phyloP scores from a whole-genome alignment of 92 coral and sea anemone genomes.

The Phenganax marumi region DNA sequence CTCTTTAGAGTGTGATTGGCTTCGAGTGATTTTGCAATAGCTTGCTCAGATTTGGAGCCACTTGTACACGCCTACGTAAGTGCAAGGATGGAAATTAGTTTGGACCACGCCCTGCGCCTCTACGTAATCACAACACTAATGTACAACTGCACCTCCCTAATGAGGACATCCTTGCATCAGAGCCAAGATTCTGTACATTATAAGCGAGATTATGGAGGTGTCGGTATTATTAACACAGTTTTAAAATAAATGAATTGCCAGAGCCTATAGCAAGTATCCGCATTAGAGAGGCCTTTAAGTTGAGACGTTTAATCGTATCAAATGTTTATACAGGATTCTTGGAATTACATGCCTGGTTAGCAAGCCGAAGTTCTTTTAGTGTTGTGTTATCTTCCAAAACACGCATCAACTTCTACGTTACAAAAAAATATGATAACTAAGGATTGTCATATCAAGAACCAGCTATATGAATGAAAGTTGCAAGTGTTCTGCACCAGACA shows the following conservation, averaged over 20 bases:
- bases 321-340: neutral
- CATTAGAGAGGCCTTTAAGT: neutral
- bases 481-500: neutral
- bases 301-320: neutral
- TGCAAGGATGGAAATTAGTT: neutral
- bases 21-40: slow-evolving; percentile 78
- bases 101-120: too few relatives aligned
- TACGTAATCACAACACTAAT: too few relatives aligned
- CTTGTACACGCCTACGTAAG: slow-evolving; percentile 53
- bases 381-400: slow-evolving; percentile 77
- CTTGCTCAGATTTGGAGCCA: slow-evolving; percentile 86
- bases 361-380: slow-evolving; percentile 72
- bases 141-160: too few relatives aligned
- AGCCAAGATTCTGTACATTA: too few relatives aligned
- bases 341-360: slow-evolving; percentile 72
- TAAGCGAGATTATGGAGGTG: too few relatives aligned
- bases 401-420: slow-evolving; percentile 66
- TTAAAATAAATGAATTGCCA: neutral
- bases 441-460: neutral
- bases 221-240: too few relatives aligned
- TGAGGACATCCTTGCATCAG: too few relatives aligned
- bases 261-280: neutral
- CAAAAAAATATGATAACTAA: slow-evolving; percentile 4
- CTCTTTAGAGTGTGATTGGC: slow-evolving; percentile 70
- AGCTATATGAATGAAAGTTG: neutral